Conservation (phyloP, 30 jellyfish, hydroid and myxozoan species). For the Chironex yamaguchii region DNA sequence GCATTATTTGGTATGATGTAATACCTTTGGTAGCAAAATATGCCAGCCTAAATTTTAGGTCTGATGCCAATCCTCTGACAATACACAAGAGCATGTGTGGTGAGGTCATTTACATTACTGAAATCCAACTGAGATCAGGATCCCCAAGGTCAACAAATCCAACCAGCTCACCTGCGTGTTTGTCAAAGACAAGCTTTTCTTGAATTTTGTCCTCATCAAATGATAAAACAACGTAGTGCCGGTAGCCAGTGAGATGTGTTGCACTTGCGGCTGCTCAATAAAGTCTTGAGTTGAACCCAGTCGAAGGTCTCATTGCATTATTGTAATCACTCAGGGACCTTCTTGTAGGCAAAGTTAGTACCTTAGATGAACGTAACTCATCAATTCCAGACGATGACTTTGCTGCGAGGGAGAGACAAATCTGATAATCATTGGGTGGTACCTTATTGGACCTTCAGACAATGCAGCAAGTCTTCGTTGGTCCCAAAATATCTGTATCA, state of each 20-base stretch:
- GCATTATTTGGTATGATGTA: conserved; percentile 25
- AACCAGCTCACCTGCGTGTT: conserved; percentile 48
- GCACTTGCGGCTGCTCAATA: conserved; percentile 19
- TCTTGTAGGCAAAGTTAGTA: conserved; percentile 44
- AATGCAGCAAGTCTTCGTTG: conserved; percentile 16
- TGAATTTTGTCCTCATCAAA: conserved; percentile 70
- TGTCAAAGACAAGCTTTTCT: conserved; percentile 54
- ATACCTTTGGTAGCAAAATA: conserved; percentile 72
- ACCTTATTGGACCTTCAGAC: conserved; percentile 6
- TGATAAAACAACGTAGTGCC: conserved; percentile 30
- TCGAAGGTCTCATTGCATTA: conserved; percentile 47
- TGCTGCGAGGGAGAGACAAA: conserved; percentile 53
- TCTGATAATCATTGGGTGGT: conserved; percentile 71
- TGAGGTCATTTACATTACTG: conserved; percentile 30
- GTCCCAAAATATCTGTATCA: conserved; percentile 72
- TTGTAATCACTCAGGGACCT: conserved; percentile 59
- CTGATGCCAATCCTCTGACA: conserved; percentile 70
- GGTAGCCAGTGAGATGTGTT: conserved; percentile 1
- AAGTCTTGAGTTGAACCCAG: conserved; percentile 70
- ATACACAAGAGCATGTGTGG: conserved; percentile 62
- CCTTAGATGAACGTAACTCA: conserved; percentile 32
- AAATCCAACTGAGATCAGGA: conserved; percentile 38
- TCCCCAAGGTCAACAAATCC: conserved; percentile 71
- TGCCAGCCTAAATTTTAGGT: conserved; percentile 50
- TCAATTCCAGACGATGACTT: conserved; percentile 64